A percentile compares a stretch with the other conserved stretches of the same genome.
phyloP scores from a whole-genome alignment of 2,113 vertebrate species.

The Syngnathus floridae region DNA sequence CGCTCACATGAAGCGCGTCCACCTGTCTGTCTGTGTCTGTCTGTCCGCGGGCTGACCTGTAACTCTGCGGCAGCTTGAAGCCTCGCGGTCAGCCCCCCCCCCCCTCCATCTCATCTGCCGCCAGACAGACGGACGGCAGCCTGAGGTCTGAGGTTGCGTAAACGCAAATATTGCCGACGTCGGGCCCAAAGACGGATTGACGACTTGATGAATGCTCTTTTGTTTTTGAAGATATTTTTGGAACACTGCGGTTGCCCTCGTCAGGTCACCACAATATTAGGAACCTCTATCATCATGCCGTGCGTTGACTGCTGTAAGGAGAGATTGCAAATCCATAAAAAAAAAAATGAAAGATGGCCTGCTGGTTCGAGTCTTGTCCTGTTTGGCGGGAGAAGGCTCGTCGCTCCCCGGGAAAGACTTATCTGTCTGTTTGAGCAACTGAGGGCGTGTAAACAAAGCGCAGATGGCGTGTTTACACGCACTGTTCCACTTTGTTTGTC shows the following conservation, averaged over 20 bases:
- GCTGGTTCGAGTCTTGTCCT: too few species aligned
- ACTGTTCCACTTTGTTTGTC: constrained; percentile 21
- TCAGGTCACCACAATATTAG: neutral
- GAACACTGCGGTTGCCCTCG: neutral
- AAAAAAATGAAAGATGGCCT: neutral
- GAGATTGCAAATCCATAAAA: neutral
- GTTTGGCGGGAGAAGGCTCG: neutral
- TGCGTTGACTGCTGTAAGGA: too few species aligned
- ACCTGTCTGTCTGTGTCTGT: neutral
- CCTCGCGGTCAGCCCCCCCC: constrained; percentile 57
- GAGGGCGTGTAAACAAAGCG: constrained; percentile 39
- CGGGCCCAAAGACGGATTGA: neutral
- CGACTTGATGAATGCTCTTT: neutral
- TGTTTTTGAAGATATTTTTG: neutral
- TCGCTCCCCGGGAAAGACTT: constrained; percentile 9
- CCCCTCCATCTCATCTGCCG: constrained; percentile 45
- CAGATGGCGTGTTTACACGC: constrained; percentile 15
- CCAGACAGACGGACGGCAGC: constrained; percentile 38
- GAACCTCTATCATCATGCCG: neutral
- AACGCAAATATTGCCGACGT: neutral
- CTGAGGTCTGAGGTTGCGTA: constrained; percentile 12
- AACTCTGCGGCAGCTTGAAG: constrained; percentile 53
- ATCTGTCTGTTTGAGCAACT: constrained; percentile 35
- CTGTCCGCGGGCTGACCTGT: constrained; percentile 53
- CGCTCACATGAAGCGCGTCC: too few species aligned